Percentiles rank a stretch among this genome's conserved stretches.
Conservation (phyloP, 1,140 invertebrate species). For the Drosophila sp. region DNA sequence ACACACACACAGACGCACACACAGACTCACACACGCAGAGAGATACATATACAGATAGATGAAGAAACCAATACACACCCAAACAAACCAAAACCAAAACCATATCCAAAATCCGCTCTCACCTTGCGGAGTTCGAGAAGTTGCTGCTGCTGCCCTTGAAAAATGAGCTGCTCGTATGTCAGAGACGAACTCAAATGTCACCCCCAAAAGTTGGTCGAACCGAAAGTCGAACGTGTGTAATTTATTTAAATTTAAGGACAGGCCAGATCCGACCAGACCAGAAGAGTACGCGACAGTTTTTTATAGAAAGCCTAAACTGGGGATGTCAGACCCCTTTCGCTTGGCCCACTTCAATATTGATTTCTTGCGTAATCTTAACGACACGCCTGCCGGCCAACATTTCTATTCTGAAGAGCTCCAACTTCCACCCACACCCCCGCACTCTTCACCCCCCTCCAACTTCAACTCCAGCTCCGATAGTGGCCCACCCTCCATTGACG, state of each 20-base stretch:
- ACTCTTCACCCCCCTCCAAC: background rate
- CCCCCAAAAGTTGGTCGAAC: slow-evolving; percentile 41
- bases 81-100: no score
- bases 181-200: slow-evolving; percentile 52
- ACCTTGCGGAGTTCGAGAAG: slow-evolving; percentile 59
- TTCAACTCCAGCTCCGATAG: slow-evolving; percentile 47
- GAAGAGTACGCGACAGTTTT: slow-evolving; percentile 37
- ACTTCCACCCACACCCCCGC: background rate
- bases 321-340: slow-evolving; percentile 54
- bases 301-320: slow-evolving; percentile 5
- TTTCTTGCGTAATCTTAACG: slow-evolving; percentile 80
- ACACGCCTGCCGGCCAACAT: slow-evolving; percentile 58
- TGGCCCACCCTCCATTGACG: slow-evolving; percentile 68
- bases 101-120: slow-evolving; percentile 50
- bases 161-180: slow-evolving; percentile 78
- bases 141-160: slow-evolving; percentile 70
- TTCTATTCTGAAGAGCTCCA: background rate
- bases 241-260: slow-evolving; percentile 79
- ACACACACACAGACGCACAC: slow-evolving; percentile 40
- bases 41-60: background rate
- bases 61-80: slow-evolving; percentile 24
- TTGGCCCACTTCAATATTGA: slow-evolving; percentile 75
- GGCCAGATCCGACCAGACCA: slow-evolving; percentile 3
- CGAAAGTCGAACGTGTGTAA: slow-evolving; percentile 77
- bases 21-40: slow-evolving; percentile 6